Evolutionary conservation across 2,797 vertebrate genomes (phyloP).

Genomic region (Tiaroga cobitis): DNA sequence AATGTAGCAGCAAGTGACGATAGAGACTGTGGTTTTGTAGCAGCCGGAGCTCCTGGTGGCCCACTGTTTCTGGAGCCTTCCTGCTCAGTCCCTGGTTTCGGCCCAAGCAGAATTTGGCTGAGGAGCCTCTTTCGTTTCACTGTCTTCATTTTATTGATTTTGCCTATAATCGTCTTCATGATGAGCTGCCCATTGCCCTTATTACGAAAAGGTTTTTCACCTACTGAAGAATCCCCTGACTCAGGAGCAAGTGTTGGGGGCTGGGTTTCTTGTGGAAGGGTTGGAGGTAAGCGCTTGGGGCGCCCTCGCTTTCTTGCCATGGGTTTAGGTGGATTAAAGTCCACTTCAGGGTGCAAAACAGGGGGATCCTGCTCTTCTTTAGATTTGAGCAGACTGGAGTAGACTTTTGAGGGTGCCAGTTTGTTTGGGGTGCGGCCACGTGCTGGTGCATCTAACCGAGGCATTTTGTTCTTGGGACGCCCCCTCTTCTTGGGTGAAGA

Average conservation of each 20-base stretch:
- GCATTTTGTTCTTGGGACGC: conserved; percentile 94
- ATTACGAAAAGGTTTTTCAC: conserved; percentile 83
- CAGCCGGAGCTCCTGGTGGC: conserved; percentile 64
- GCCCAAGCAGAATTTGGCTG: conserved; percentile 89
- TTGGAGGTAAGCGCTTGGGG: conserved; percentile 91
- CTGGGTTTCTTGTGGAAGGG: conserved; percentile 86
- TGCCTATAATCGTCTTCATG: conserved; percentile 97
- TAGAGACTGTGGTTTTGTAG: conserved; percentile 79
- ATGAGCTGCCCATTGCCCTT: conserved; percentile 94
- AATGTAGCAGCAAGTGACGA: conserved; percentile 94
- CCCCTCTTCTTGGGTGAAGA: conserved; percentile 84
- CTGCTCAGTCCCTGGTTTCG: conserved; percentile 69
- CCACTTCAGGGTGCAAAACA: conserved; percentile 94
- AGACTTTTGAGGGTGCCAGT: conserved; percentile 90
- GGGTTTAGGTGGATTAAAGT: conserved; percentile 89
- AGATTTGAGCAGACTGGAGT: conserved; percentile 85
- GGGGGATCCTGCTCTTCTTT: conserved; percentile 96
- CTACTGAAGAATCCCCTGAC: conserved; percentile 74
- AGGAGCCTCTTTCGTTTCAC: conserved; percentile 94
- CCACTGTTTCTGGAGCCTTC: conserved; percentile 69
- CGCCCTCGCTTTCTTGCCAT: conserved; percentile 95
- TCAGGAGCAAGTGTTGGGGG: conserved; percentile 90
- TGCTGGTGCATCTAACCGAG: conserved; percentile 85
- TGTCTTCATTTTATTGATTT: conserved; percentile 99
- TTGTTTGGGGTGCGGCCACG: conserved; percentile 86